Evolutionary conservation across 2,888 invertebrate genomes (phyloP).

Genomic region (Patella pellucida): DNA sequence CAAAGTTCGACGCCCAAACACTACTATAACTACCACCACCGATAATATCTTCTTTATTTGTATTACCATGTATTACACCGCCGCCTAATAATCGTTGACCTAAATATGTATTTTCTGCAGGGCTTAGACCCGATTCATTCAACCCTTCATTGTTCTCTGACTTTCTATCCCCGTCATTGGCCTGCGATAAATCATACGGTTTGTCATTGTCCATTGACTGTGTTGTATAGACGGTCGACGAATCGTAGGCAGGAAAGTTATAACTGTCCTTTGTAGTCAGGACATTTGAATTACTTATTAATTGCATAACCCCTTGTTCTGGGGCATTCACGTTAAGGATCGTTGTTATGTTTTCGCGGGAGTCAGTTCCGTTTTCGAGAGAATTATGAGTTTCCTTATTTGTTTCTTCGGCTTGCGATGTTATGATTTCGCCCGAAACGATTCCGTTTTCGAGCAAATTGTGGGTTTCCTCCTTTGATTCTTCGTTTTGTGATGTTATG

Average conservation of each 20-base stretch:
- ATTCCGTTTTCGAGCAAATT: neutral
- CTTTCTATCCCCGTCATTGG: neutral
- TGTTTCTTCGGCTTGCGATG: too few species aligned
- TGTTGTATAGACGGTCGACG: neutral
- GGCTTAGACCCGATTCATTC: neutral
- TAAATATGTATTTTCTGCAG: constrained; percentile 8
- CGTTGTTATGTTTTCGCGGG: constrained; percentile 17
- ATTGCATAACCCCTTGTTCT: neutral
- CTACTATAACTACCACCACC: neutral
- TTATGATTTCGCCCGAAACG: too few species aligned
- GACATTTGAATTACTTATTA: neutral
- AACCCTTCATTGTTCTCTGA: neutral
- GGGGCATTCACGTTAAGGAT: constrained; percentile 3
- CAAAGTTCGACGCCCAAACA: neutral
- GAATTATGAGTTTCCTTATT: neutral
- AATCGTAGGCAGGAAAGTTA: neutral
- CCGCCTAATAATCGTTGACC: neutral
- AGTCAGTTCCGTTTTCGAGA: constrained; percentile 3
- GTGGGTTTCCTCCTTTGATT: too few species aligned
- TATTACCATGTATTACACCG: neutral
- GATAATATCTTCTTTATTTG: neutral
- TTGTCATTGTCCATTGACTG: neutral
- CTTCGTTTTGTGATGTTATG: too few species aligned
- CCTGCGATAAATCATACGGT: neutral
- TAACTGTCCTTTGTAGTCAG: neutral